Evolutionary conservation across 2,113 vertebrate genomes (phyloP), one percentile per base, ranked within the genome.

Genomic region (Rana temporaria): DNA sequence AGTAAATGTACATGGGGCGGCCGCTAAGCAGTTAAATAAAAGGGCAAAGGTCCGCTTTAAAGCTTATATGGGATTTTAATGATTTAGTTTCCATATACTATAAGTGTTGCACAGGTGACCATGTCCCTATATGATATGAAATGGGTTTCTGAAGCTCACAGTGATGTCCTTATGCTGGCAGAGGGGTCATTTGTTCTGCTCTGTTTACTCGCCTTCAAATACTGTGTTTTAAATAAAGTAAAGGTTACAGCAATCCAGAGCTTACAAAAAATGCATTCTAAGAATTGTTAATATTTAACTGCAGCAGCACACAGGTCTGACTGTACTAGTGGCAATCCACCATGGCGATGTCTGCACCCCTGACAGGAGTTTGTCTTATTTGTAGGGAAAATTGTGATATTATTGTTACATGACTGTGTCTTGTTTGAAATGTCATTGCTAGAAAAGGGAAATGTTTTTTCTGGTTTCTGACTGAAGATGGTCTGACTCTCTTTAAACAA

Each of bases 271-370:
- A 56, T 63, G 62, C 17, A 66, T 74, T 75, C 62, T 82, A 74
- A 38, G 79, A 66, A 56, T 18, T 65, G 79, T 80, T 80, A 80
- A 80, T 80, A 62, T 80, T 80, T 71, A 80, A 80, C 78, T 52
- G 1, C 30, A 66, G 20, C 20, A 8, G n/a, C 9, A 18, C 30
- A 22, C 20, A 30, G 32, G 24, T 63, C 17, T 71, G 15, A 68
- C 53, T 14, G 26, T 55, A 82, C 60, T 60, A 14, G 42, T 3
- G 71, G 19, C 18, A 52, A 26, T 18, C 2, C 24, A 12, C 14
- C 32, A 9, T 32, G 63, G 74, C 69, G 60, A 16, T 74, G 42
- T 55, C 15, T 68, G 69, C n/a, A 60, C 7, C 65, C 30, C 20
- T 79, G 65, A 53, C 42, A 67, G 56, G 11, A n/a, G 30, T 59